These are phyloP conservation scores for Trilocha varians DNA, from an alignment of 2,888 invertebrate genomes.

Conservation along the genomic window DNA sequence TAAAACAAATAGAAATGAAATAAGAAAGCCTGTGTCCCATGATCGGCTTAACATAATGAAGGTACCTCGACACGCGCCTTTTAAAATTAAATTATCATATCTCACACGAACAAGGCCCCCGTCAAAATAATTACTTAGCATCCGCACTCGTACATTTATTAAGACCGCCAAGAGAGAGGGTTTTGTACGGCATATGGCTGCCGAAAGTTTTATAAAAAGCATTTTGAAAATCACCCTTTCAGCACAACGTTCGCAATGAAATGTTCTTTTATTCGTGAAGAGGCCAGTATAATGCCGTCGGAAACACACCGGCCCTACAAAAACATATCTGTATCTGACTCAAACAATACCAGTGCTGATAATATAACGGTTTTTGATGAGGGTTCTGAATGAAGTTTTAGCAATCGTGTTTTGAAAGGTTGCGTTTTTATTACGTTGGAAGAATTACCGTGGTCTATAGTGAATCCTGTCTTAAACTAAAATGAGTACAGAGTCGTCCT, in stretches of 20 bases:
- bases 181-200: constrained; percentile 43
- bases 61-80: not conserved
- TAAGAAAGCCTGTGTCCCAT: constrained; percentile 9
- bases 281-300: constrained; percentile 44
- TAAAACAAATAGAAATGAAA: not conserved
- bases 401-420: not conserved
- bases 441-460: too few species aligned
- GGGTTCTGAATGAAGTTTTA: constrained; percentile 14
- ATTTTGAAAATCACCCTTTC: constrained; percentile 60
- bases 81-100: not conserved
- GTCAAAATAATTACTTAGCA: constrained; percentile 43
- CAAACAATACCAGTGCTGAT: constrained; percentile 60
- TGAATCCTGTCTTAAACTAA: too few species aligned
- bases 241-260: constrained; percentile 40
- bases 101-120: not conserved
- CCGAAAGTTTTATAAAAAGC: constrained; percentile 62
- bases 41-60: not conserved
- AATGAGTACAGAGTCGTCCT: too few species aligned
- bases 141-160: constrained; percentile 37
- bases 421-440: not conserved
- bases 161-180: constrained; percentile 37
- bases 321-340: constrained; percentile 50
- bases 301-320: constrained; percentile 42
- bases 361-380: constrained; percentile 47
- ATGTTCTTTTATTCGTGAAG: constrained; percentile 60